Evolutionary conservation across 2,113 vertebrate species (phyloP), one percentile per base, ranked within the genome.

Genomic region (Reinhardtius hippoglossoides): DNA sequence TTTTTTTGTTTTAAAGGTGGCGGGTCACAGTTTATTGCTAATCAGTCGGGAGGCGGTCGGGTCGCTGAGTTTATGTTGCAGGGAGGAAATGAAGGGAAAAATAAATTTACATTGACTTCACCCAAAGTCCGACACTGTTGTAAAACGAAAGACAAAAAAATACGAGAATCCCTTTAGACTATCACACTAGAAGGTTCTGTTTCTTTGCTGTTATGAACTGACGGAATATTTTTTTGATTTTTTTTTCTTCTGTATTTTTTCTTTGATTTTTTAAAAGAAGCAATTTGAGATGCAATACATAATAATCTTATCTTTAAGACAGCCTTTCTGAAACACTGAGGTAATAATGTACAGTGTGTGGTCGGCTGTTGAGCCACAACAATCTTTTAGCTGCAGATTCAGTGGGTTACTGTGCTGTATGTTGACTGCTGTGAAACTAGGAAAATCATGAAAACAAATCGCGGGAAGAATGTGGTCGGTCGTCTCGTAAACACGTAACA

Each of bases 211-310:
- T 87, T 87, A 66, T 84, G 64, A 82, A 88, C 84, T 63, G 27
- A 83, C 55, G 61, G 80, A 75, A 80, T 87, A 76, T 81, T 85
- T 50, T 71, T 86, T 76, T 52, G 6, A 7, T 31, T 31, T 8
- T 0, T 55, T 40, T 76, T 70, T 75, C 82, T 66, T 74, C 24
- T 57, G 44, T 73, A n/a, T n/a, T n/a, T n/a, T n/a, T n/a, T n/a
- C n/a, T 12, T 8, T 52, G n/a, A 78, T 73, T 89, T 75, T 83
- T 85, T 21, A 37, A 62, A 73, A 76, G 81, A 91, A 87, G 87
- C 89, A 93, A 94, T 94, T 90, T 90, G 70, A 92, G 92, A 95
- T 95, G 94, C 94, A 95, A 95, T 94, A 95, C 83, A 4, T 88
- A 84, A 77, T 87, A 87, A 88, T 87, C 74, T 76, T 86, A 81